Conservation (phyloP, 92 coral and sea anemone genomes). For the Porites evermanni region DNA sequence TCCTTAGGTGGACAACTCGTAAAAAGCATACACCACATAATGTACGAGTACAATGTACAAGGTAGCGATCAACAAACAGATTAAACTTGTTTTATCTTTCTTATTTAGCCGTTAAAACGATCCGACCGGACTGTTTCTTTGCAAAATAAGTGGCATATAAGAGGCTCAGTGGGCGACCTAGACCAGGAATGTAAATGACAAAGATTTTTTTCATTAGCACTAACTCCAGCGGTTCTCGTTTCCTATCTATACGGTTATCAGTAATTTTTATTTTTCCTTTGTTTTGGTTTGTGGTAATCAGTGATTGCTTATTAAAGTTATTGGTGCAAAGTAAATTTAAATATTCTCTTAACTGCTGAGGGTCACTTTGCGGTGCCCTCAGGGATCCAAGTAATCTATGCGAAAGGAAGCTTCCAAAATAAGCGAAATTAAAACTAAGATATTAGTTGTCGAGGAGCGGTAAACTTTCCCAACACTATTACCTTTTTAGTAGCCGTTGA, state of each 20-base stretch:
- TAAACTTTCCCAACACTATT: conserved; percentile 7
- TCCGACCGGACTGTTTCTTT: conserved; percentile 18
- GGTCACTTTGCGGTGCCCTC: conserved; percentile 68
- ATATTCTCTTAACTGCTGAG: conserved; percentile 76
- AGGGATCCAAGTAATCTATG: conserved; percentile 29
- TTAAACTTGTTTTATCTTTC: conserved; percentile 35
- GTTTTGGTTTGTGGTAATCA: conserved; percentile 72
- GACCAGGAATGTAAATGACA: conserved; percentile 36
- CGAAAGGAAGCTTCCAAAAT: conserved; percentile 44
- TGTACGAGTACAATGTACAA: conserved; percentile 20
- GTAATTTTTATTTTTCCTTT: conserved; percentile 72
- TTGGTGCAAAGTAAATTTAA: conserved; percentile 73
- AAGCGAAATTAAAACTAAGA: conserved; percentile 49
- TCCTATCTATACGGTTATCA: conserved; percentile 73
- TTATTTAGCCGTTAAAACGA: conserved; percentile 25
- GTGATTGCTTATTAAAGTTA: conserved; percentile 70
- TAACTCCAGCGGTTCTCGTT: conserved; percentile 55
- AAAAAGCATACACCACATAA: conserved; percentile 19
- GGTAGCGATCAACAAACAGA: conserved; percentile 25
- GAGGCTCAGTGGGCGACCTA: conserved; percentile 42
- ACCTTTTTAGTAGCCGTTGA: conserved; percentile 10
- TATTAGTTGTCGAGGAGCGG: conserved; percentile 44
- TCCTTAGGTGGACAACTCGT: conserved; percentile 68
- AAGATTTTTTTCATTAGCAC: conserved; percentile 43
- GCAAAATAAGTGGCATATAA: conserved; percentile 6